phyloP scores from a whole-genome alignment of 2,888 invertebrate species.

The Litoditis marina region DNA sequence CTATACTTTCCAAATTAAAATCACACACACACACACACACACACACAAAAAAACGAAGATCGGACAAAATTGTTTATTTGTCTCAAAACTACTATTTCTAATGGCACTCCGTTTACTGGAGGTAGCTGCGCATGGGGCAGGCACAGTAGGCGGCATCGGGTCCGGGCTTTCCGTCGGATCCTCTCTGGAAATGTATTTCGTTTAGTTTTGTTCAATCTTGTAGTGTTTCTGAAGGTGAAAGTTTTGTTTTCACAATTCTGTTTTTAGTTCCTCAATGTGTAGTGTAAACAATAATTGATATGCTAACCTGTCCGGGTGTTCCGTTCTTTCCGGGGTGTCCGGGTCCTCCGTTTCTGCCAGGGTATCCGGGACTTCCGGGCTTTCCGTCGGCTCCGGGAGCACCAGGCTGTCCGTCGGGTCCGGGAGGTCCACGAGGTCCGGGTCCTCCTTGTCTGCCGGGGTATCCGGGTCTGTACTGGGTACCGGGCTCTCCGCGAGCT shows the following conservation, averaged over 20 bases:
- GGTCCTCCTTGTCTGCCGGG: constrained; percentile 40
- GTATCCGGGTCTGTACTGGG: constrained; percentile 39
- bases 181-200: constrained; percentile 18
- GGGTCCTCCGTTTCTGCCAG: constrained; percentile 39
- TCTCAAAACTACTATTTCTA: too few relatives aligned
- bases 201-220: too few relatives aligned
- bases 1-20: too few relatives aligned
- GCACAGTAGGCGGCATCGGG: constrained; percentile 43
- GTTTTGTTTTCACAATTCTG: too few relatives aligned
- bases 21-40: too few relatives aligned
- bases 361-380: constrained; percentile 37
- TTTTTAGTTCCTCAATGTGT: too few relatives aligned
- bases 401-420: constrained; percentile 40
- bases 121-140: too few relatives aligned
- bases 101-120: too few relatives aligned
- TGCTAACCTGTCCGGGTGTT: constrained; percentile 12
- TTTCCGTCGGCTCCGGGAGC: constrained; percentile 38
- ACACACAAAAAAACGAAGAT: too few relatives aligned
- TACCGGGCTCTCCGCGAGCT: constrained; percentile 41
- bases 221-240: too few relatives aligned
- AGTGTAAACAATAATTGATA: too few relatives aligned
- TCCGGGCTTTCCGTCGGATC: constrained; percentile 43
- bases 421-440: constrained; percentile 43
- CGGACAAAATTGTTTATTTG: too few relatives aligned
- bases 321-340: constrained; percentile 42